Evolutionary conservation across 2,113 vertebrate genomes (phyloP).

Genomic region (Sarotherodon lohbergeri): DNA sequence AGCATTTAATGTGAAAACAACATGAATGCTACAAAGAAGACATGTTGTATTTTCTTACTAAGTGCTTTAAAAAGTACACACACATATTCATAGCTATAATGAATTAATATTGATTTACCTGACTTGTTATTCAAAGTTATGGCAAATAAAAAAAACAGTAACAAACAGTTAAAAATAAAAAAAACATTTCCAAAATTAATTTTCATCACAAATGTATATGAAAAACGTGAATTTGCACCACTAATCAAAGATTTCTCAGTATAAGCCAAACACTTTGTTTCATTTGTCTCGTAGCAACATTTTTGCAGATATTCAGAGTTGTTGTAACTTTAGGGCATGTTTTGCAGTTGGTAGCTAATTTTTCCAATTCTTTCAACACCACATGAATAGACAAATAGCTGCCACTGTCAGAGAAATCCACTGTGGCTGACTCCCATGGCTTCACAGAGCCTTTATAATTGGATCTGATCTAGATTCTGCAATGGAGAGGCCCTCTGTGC

Average conservation of each 20-base stretch:
- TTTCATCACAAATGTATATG: background rate
- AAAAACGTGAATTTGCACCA: background rate
- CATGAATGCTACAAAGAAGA: background rate
- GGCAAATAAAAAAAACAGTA: background rate
- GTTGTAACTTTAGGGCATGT: background rate
- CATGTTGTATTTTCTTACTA: background rate
- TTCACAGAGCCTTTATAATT: background rate
- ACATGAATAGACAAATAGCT: background rate
- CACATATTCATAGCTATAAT: background rate
- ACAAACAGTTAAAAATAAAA: background rate
- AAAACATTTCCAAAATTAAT: background rate
- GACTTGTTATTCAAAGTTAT: background rate
- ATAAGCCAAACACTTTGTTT: background rate
- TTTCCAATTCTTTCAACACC: background rate
- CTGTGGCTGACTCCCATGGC: background rate
- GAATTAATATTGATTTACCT: background rate
- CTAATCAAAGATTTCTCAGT: background rate
- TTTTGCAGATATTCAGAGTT: background rate
- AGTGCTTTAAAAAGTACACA: background rate
- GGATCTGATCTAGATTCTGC: slow-evolving; percentile 12
- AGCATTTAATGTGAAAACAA: background rate
- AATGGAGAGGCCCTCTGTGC: background rate
- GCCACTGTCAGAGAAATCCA: background rate
- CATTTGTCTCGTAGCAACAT: background rate
- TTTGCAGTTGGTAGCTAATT: background rate